phyloP scores from a whole-genome alignment of 2,888 invertebrate genomes.

The Athetis lepigone region DNA sequence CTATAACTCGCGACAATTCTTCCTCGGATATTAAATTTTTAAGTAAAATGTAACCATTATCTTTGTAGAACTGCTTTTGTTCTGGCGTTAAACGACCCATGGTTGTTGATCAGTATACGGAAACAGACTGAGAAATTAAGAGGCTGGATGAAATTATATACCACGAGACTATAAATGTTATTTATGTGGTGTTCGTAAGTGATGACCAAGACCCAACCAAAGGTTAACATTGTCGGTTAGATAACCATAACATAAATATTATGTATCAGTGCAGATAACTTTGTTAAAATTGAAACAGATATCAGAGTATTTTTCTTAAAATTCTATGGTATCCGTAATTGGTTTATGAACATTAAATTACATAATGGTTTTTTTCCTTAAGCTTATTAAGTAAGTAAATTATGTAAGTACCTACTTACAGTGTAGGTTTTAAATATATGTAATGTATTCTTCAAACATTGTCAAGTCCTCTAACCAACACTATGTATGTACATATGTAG shows the following conservation, averaged over 20 bases:
- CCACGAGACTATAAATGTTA: conserved; percentile 7
- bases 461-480: background rate
- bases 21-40: conserved; percentile 81
- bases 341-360: background rate
- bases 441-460: no score
- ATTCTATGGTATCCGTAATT: background rate
- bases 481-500: background rate
- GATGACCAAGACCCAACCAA: conserved; percentile 29
- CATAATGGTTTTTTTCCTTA: no score
- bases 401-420: no score
- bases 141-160: conserved; percentile 27
- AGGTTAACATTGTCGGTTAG: conserved; percentile 37
- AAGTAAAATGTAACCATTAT: conserved; percentile 89
- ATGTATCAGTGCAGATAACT: conserved; percentile 15
- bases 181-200: conserved; percentile 2
- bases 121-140: conserved; percentile 14
- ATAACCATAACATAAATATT: conserved; percentile 38
- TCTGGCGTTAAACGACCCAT: conserved; percentile 80
- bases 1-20: conserved; percentile 83
- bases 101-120: conserved; percentile 2
- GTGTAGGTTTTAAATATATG: no score
- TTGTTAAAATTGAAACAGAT: conserved; percentile 25
- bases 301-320: background rate
- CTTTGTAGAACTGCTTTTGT: conserved; percentile 86
- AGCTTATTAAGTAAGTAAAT: no score